A percentile compares a stretch with the other conserved stretches of the same genome.
Evolutionary conservation across 2,113 vertebrate genomes (phyloP).

Genomic region (Colistium nudipinnis): DNA sequence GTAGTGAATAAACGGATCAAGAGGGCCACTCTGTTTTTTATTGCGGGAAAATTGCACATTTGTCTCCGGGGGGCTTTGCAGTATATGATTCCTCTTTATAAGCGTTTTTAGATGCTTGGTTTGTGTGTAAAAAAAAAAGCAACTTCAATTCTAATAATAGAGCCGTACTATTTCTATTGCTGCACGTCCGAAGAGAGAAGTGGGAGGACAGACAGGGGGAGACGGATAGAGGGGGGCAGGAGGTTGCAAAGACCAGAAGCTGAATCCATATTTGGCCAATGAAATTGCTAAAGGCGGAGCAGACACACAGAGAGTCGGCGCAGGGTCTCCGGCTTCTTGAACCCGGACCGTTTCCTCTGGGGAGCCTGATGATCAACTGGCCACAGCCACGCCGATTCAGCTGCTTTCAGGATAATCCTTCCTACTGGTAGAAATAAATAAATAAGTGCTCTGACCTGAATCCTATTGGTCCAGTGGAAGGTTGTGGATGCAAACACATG

Average conservation of each 20-base stretch:
- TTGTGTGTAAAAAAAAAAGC: not conserved
- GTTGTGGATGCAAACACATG: constrained; percentile 16
- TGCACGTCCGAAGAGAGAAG: no score
- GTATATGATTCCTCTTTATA: not conserved
- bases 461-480: constrained; percentile 19
- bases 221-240: not conserved
- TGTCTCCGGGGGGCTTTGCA: not conserved
- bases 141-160: no score
- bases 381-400: constrained; percentile 49
- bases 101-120: not conserved
- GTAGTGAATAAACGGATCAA: not conserved
- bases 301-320: constrained; percentile 16
- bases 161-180: constrained; percentile 2
- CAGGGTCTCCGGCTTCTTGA: constrained; percentile 21
- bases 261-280: constrained; percentile 48
- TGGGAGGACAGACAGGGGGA: no score
- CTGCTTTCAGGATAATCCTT: constrained; percentile 44
- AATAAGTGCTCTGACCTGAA: constrained; percentile 39
- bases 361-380: constrained; percentile 34
- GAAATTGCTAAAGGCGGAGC: constrained; percentile 27
- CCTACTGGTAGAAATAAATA: constrained; percentile 19
- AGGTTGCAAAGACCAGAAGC: constrained; percentile 1
- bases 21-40: not conserved
- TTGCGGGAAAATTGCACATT: not conserved
- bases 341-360: constrained; percentile 23